phyloP scores from a whole-genome alignment of 1,140 invertebrate species.

The Ditylenchus dipsaci region DNA sequence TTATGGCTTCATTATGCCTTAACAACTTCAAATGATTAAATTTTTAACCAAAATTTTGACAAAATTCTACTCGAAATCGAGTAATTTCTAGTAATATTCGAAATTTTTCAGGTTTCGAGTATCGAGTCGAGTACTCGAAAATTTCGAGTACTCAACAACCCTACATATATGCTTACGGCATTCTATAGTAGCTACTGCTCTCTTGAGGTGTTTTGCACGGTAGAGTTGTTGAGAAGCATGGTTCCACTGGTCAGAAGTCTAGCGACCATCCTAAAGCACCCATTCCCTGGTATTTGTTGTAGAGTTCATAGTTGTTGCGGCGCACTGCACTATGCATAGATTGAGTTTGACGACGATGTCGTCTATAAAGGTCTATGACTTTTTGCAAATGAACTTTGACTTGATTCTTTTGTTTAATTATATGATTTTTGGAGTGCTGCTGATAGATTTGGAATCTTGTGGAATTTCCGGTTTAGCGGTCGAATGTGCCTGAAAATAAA shows the following conservation, averaged over 20 bases:
- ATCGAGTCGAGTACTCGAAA: neutral
- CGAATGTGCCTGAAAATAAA: too few relatives aligned
- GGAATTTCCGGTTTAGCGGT: too few relatives aligned
- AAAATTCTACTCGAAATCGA: too few relatives aligned
- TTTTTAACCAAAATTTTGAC: too few relatives aligned
- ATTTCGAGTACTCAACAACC: neutral
- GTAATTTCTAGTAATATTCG: too few relatives aligned
- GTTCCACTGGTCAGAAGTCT: neutral
- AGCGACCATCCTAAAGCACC: neutral
- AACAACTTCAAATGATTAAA: too few relatives aligned
- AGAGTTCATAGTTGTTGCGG: neutral
- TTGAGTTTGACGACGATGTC: too few relatives aligned
- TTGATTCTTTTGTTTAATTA: neutral
- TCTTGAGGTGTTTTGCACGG: neutral
- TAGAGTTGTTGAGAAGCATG: neutral
- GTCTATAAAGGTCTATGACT: neutral
- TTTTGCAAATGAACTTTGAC: neutral
- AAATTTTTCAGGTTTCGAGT: too few relatives aligned
- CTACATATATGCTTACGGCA: neutral
- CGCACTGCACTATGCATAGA: neutral
- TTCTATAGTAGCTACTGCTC: neutral
- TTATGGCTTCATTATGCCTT: too few relatives aligned
- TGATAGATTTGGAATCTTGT: too few relatives aligned
- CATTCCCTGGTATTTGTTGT: neutral
- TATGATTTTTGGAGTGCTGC: too few relatives aligned